These are phyloP conservation scores for Gastrophryne carolinensis DNA, from an alignment of 2,797 vertebrate genomes.

Conservation along the genomic window DNA sequence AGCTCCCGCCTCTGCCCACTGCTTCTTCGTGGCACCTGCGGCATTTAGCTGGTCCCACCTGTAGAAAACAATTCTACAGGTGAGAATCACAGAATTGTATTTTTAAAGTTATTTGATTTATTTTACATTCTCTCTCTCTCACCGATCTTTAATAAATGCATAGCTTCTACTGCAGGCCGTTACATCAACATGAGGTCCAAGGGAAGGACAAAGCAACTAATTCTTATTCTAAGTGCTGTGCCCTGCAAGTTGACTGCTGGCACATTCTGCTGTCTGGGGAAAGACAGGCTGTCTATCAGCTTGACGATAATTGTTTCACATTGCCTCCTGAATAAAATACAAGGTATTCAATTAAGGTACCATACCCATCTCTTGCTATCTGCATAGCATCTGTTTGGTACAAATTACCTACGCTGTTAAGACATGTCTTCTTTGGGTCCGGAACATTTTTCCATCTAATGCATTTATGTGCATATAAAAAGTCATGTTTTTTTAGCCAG, in stretches of 20 bases:
- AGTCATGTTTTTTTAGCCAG: too few relatives aligned
- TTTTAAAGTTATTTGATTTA: constrained; percentile 1
- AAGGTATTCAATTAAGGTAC: not conserved
- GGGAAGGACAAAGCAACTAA: not conserved
- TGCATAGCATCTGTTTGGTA: too few relatives aligned
- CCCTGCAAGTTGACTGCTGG: not conserved
- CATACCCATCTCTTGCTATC: not conserved
- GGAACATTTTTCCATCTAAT: too few relatives aligned
- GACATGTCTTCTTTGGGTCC: too few relatives aligned
- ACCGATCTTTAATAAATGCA: not conserved
- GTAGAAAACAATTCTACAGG: too few relatives aligned
- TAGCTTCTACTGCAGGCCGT: not conserved
- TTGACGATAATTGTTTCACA: constrained; percentile 10
- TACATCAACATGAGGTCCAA: not conserved
- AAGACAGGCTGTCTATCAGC: not conserved
- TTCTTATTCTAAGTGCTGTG: constrained; percentile 3
- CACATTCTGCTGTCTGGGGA: not conserved
- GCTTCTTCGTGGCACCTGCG: too few relatives aligned
- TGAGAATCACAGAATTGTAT: too few relatives aligned
- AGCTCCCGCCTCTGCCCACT: too few relatives aligned
- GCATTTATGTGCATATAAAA: too few relatives aligned
- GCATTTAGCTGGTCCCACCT: too few relatives aligned
- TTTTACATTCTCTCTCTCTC: constrained; percentile 7
- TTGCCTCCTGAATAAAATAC: not conserved
- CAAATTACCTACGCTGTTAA: too few relatives aligned